Evolutionary conservation across 2,888 invertebrate genomes (phyloP), one percentile per base, ranked within the genome.

Genomic region (Ormia ochracea): DNA sequence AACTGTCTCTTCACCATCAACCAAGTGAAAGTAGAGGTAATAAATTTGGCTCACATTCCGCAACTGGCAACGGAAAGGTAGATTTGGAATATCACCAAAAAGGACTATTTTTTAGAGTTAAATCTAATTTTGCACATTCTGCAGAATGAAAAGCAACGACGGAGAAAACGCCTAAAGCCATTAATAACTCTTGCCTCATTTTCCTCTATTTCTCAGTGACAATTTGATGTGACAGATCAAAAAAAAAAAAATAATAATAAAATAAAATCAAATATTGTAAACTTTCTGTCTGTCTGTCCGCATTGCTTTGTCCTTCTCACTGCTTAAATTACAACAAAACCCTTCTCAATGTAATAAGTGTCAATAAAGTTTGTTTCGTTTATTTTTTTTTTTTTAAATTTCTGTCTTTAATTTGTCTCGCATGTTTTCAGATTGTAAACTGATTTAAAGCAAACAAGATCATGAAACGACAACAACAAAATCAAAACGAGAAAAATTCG

Each of bases 341-440:
- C 75, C 75, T 79, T 70, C 38, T 79, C 79, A 80, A 63, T 54
- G 41, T 33, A 48, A 68, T 48, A 72, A 75, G 76, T 75, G 75
- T 72, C 76, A 76, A 76, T 77, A 80, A 41, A 48, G 58, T 48
- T 72, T 75, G 48, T 43, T 68, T 68, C 19, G 33, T 21, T 45
- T 10, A 41, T 21, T 9, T 45, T 52, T 61, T 33, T 3, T 21
- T 23, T 31, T 17, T n/a, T n/a, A n/a, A n/a, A n/a, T n/a, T n/a
- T n/a, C n/a, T 10, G 14, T 65, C 61, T 41, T 61, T 63, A 73
- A 66, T 78, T 66, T 69, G 68, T 69, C 73, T 74, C 69, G 54
- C 75, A 61, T 70, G 66, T 72, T 72, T 63, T 54, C 19, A 66
- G 75, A 80, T 80, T 75, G 70, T 80, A 70, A 75, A 76, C 70